These are phyloP conservation scores for Spea hammondii DNA, from an alignment of 2,797 vertebrate genomes.

Conservation along the genomic window DNA sequence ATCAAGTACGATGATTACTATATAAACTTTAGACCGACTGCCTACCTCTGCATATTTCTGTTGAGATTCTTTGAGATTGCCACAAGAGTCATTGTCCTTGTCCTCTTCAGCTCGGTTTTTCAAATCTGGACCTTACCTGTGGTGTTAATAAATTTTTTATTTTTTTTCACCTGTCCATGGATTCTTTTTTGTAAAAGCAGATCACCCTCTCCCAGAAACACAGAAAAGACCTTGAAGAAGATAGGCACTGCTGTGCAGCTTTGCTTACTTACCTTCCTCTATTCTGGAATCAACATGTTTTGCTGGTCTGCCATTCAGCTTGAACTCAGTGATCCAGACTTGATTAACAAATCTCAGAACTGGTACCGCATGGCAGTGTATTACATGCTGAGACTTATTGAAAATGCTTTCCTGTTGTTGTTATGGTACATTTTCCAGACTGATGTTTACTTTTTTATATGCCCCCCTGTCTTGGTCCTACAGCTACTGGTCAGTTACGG, in stretches of 20 bases:
- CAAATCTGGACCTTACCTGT: slow-evolving; percentile 85
- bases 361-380: slow-evolving; percentile 88
- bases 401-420: slow-evolving; percentile 85
- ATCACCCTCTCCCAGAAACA: slow-evolving; percentile 91
- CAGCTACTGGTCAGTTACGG: slow-evolving; percentile 84
- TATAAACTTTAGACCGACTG: slow-evolving; percentile 79
- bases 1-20: slow-evolving; percentile 95
- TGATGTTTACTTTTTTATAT: slow-evolving; percentile 82
- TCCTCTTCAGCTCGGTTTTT: slow-evolving; percentile 92
- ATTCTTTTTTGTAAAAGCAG: slow-evolving; percentile 88
- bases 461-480: slow-evolving; percentile 81
- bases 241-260: slow-evolving; percentile 90
- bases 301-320: slow-evolving; percentile 97
- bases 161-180: slow-evolving; percentile 91
- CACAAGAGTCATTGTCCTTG: slow-evolving; percentile 84
- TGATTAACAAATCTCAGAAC: slow-evolving; percentile 92
- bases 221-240: slow-evolving; percentile 88
- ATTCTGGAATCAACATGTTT: slow-evolving; percentile 96
- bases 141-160: slow-evolving; percentile 82
- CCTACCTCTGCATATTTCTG: slow-evolving; percentile 90
- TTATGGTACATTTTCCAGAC: slow-evolving; percentile 91
- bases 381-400: slow-evolving; percentile 86
- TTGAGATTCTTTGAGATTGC: slow-evolving; percentile 97
- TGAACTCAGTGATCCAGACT: slow-evolving; percentile 84
- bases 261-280: slow-evolving; percentile 90